Evolutionary conservation across 2,797 vertebrate genomes (phyloP), one percentile per base, ranked within the genome.

Genomic region (Liasis olivaceus): DNA sequence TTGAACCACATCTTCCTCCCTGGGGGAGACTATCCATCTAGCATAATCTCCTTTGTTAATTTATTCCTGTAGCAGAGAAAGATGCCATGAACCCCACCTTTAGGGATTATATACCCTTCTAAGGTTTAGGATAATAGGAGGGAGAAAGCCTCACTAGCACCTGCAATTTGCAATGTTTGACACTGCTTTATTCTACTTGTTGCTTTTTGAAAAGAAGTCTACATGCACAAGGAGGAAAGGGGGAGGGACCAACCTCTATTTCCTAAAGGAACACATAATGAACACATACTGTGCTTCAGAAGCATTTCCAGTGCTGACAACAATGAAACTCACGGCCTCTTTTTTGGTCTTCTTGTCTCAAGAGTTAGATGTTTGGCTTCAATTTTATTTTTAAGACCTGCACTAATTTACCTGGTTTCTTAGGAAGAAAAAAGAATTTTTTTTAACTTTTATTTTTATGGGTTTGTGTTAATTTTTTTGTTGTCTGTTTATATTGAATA

Each of bases 401-500:
- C 98, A 98, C 98, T 98, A 98, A 98, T 97, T 97, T 97, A 97
- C 98, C 97, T 98, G 97, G 97, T 98, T 98, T 98, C 97, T 92
- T 98, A 98, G 97, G 97, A 97, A 96, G 95, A 96, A 94, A 96
- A 93, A 97, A 93, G 89, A 77, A 81, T 96, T 96, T 97, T 97
- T 96, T 96, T 98, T 92, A 94, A 97, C 95, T 97, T 98, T 98
- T 97, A 96, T 98, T 98, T 98, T 96, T 98, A 98, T 97, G 96
- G 96, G 96, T 97, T 97, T 97, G 95, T 96, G 96, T 96, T 97
- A 96, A 98, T 97, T 96, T 95, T 97, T 98, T 98, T 98, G 97
- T 97, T 97, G 98, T 98, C 97, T 0, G 96, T 98, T 98, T 98
- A 97, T 98, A 98, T 98, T 96, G 97, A 98, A 98, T 98, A 97